Evolutionary conservation across 2,797 vertebrate species (phyloP), one percentile per base, ranked within the genome.

Genomic region (Dryobates pubescens): DNA sequence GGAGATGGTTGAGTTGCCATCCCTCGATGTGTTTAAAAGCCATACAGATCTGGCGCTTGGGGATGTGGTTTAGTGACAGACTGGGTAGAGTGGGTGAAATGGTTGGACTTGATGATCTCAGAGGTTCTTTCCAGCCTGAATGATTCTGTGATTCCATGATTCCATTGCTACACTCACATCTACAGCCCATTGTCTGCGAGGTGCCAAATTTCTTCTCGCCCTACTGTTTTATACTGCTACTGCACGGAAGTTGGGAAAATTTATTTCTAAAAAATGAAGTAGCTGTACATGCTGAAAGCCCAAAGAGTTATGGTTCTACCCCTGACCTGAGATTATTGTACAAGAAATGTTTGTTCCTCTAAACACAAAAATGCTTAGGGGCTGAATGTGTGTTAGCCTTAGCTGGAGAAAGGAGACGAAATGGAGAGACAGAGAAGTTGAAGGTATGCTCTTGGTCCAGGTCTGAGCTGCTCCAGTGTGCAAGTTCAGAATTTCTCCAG

Each of bases 151-250:
- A 23, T 9, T 51, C 22, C 23, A 3, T 51, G 49, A 51, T 51
- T 51, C 49, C 32, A 23, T 7, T 73, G 38, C 30, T 59, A 16
- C 47, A 16, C 10, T 86, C 7, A 34, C 7, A 62, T 17, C 7
- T 54, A 20, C 32, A 45, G 22, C 5, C 0, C 0, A 0, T 51
- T 65, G 27, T 78, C 68, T 43, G 27, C 56, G 29, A 83, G 36
- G 22, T 32, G 41, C 23, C 6, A 16, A 7, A 7, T 47, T 77
- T 80, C 30, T 71, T 56, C n/a, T 64, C 32, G 49, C 10, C 4
- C 5, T 7, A 38, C 24, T 43, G 24, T 84, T 81, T 90, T 79
- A 36, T 47, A 26, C 30, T n/a, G n/a, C n/a, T 62, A 62, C 7
- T 49, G 19, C 0, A 1, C 14, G 14, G 19, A 73, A 73, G 7